Conservation (phyloP, 1,140 invertebrate species). For the Temnothorax curvispinosus region DNA sequence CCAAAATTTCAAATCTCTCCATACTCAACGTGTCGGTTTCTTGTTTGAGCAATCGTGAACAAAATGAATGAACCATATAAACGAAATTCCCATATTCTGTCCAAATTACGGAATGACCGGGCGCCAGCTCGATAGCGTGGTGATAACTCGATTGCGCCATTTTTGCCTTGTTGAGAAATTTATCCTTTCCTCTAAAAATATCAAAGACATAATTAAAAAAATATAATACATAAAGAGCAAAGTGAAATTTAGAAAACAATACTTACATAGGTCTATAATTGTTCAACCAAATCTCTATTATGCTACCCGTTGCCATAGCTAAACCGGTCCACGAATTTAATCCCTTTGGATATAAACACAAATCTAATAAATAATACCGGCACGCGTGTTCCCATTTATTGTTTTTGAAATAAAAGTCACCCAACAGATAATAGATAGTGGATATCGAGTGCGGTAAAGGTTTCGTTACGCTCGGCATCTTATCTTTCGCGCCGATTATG, state of each 20-base stretch:
- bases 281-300: constrained; percentile 93
- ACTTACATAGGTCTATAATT: constrained; percentile 88
- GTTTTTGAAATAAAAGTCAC: constrained; percentile 97
- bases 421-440: constrained; percentile 95
- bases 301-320: constrained; percentile 92
- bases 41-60: constrained; percentile 93
- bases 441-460: constrained; percentile 86
- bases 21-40: constrained; percentile 91
- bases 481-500: constrained; percentile 88
- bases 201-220: constrained; percentile 6
- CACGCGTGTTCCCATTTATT: constrained; percentile 92
- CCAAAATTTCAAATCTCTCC: constrained; percentile 91
- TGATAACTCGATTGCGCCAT: constrained; percentile 92
- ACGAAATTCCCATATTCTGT: constrained; percentile 95
- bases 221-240: constrained; percentile 10
- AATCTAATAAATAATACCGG: constrained; percentile 93
- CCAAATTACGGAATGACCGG: constrained; percentile 91
- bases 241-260: constrained; percentile 39
- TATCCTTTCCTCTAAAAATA: constrained; percentile 87
- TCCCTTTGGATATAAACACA: constrained; percentile 91
- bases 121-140: constrained; percentile 90
- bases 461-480: constrained; percentile 85
- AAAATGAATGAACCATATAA: constrained; percentile 95
- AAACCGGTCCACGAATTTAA: constrained; percentile 97
- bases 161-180: constrained; percentile 90